Evolutionary conservation across 2,113 vertebrate genomes (phyloP).

Genomic region (Romanogobio albipinnatus): DNA sequence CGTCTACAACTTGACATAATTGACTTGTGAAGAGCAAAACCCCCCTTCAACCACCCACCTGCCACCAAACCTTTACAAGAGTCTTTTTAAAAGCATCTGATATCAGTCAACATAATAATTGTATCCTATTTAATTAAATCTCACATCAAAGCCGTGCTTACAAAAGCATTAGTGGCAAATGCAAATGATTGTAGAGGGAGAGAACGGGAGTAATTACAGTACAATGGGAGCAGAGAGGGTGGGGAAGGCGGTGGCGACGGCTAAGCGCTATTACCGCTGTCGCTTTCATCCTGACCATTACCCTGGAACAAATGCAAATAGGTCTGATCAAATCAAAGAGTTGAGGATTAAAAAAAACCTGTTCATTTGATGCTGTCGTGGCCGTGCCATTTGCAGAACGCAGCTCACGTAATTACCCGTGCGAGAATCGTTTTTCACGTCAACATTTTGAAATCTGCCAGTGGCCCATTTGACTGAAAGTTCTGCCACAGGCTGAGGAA

Average conservation of each 20-base stretch:
- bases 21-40: neutral
- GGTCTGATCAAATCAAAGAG: slow-evolving; percentile 57
- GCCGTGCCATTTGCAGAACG: slow-evolving; percentile 25
- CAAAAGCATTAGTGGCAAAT: slow-evolving; percentile 67
- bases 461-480: slow-evolving; percentile 29
- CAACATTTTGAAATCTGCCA: slow-evolving; percentile 24
- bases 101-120: slow-evolving; percentile 63
- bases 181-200: slow-evolving; percentile 61
- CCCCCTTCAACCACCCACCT: neutral
- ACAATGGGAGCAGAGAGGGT: slow-evolving; percentile 33
- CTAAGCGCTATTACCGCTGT: slow-evolving; percentile 45
- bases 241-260: neutral
- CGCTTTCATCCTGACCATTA: slow-evolving; percentile 63
- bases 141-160: slow-evolving; percentile 63
- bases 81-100: slow-evolving; percentile 58
- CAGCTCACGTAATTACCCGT: neutral
- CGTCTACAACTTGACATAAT: neutral
- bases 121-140: slow-evolving; percentile 64
- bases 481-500: slow-evolving; percentile 18
- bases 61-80: slow-evolving; percentile 19
- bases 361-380: neutral
- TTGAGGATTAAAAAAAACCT: neutral
- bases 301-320: slow-evolving; percentile 61
- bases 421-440: neutral
- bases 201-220: slow-evolving; percentile 61